phyloP scores from a whole-genome alignment of 1,140 invertebrate species.

The Pseudomyrmex pallidus region DNA sequence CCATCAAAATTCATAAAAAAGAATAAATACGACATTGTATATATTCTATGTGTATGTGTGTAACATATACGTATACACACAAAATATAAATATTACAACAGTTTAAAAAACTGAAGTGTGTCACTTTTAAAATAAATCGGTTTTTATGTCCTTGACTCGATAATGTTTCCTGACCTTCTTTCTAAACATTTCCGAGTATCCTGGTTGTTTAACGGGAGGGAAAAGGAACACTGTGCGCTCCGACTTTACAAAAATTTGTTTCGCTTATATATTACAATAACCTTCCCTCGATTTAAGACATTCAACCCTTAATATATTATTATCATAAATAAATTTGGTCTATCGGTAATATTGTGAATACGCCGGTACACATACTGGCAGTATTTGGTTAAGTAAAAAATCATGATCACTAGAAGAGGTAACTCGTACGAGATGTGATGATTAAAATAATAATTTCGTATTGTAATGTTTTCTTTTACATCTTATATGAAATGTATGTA shows the following conservation, averaged over 20 bases:
- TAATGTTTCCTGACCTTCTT: constrained; percentile 72
- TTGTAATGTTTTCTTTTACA: constrained; percentile 14
- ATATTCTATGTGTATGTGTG: too few species aligned
- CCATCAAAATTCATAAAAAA: neutral
- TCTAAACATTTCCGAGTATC: constrained; percentile 69
- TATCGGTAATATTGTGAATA: constrained; percentile 86
- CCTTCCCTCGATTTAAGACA: constrained; percentile 81
- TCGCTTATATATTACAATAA: constrained; percentile 83
- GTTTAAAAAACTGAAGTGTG: too few species aligned
- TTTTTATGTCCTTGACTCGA: constrained; percentile 63
- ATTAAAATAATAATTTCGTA: constrained; percentile 36
- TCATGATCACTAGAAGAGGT: constrained; percentile 77
- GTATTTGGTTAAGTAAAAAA: constrained; percentile 84
- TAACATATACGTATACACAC: neutral
- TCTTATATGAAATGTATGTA: neutral
- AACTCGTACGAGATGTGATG: constrained; percentile 60
- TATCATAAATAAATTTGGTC: constrained; percentile 86
- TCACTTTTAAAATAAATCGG: neutral
- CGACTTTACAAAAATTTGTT: constrained; percentile 82
- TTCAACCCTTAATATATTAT: constrained; percentile 85
- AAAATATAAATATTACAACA: too few species aligned
- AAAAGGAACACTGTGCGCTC: constrained; percentile 82
- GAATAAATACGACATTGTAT: neutral
- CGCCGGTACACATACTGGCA: constrained; percentile 83
- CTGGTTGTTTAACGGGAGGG: constrained; percentile 70